Conservation (phyloP, 2,797 vertebrate species). For the Nyctalus aviator region DNA sequence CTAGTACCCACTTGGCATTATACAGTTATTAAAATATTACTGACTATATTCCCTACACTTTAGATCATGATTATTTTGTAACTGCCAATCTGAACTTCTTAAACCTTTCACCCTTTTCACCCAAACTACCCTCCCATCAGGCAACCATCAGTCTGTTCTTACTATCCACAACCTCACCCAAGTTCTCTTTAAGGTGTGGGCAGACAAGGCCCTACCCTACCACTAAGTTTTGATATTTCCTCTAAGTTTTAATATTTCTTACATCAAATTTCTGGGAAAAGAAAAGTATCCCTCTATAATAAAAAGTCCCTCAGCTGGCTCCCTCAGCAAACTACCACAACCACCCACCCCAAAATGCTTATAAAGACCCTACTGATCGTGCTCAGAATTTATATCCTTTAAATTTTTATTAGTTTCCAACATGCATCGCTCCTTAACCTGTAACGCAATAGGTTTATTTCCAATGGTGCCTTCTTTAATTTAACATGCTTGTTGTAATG, state of each 20-base stretch:
- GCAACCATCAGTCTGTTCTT: not conserved
- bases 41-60: not conserved
- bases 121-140: not conserved
- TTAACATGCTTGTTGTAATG: not conserved
- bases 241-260: not conserved
- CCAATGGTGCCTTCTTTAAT: not conserved
- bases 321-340: slow-evolving; percentile 8
- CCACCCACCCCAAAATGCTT: not conserved
- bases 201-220: not conserved
- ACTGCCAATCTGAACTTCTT: not conserved
- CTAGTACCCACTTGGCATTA: not conserved
- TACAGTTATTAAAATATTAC: not conserved
- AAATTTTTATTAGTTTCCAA: not conserved
- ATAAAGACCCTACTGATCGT: not conserved
- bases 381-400: not conserved
- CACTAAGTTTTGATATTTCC: not conserved
- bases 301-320: not conserved
- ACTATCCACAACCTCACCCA: not conserved
- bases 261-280: slow-evolving; percentile 9
- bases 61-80: not conserved
- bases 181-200: not conserved
- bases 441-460: not conserved
- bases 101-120: not conserved
- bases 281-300: not conserved
- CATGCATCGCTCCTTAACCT: not conserved